Evolutionary conservation across 2,888 invertebrate genomes (phyloP).

Genomic region (Steinernema carpocapsae): DNA sequence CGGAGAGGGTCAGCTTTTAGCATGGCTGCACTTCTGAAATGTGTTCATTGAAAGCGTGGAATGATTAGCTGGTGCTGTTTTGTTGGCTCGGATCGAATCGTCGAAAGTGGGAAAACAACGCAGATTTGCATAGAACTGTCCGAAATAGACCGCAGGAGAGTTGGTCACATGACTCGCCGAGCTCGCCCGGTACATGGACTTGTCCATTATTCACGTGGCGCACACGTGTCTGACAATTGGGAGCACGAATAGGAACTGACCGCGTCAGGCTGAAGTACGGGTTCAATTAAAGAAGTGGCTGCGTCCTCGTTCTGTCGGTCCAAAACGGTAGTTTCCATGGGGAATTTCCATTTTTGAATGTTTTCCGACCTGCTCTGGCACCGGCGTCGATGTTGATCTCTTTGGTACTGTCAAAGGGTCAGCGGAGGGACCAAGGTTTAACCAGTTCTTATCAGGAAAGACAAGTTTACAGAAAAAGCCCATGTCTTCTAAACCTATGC

Average conservation of each 20-base stretch:
- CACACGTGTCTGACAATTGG: background rate
- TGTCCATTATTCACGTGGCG: slow-evolving; percentile 5
- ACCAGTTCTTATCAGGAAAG: too few relatives aligned
- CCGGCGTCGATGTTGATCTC: background rate
- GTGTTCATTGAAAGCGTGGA: background rate
- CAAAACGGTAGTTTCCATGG: slow-evolving; percentile 21
- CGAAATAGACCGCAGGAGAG: background rate
- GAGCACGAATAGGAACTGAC: background rate
- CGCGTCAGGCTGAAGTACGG: background rate
- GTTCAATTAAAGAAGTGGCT: background rate
- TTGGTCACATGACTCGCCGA: slow-evolving; percentile 47
- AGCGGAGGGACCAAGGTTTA: too few relatives aligned
- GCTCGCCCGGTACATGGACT: slow-evolving; percentile 41
- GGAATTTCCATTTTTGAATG: slow-evolving; percentile 17
- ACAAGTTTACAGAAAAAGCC: too few relatives aligned
- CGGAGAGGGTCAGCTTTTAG: background rate
- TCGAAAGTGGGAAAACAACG: background rate
- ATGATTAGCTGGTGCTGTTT: too few relatives aligned
- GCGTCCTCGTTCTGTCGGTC: background rate
- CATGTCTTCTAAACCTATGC: too few relatives aligned
- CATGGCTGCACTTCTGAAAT: background rate
- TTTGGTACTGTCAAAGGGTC: too few relatives aligned
- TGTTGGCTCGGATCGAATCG: too few relatives aligned
- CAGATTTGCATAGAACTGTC: background rate
- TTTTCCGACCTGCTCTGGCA: background rate